Percentiles rank a stretch among this genome's conserved stretches.
Evolutionary conservation across 2,113 vertebrate species (phyloP).

Genomic region (Piaya cayana): DNA sequence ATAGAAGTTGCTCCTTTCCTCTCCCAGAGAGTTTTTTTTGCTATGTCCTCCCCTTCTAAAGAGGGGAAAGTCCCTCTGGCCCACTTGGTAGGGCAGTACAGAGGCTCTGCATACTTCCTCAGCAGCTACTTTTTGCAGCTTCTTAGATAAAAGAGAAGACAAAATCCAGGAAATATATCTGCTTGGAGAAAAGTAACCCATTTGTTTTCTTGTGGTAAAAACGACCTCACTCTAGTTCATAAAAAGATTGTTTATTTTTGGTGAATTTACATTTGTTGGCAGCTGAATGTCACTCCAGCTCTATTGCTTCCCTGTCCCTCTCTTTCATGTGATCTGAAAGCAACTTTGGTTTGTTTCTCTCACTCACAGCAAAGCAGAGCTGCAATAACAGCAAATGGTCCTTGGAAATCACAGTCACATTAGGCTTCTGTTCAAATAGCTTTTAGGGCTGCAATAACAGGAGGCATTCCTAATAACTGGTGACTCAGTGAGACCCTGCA

Average conservation of each 20-base stretch:
- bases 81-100: background rate
- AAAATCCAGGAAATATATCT: background rate
- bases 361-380: constrained; percentile 73
- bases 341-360: constrained; percentile 72
- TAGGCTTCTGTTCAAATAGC: constrained; percentile 85
- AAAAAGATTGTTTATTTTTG: constrained; percentile 58
- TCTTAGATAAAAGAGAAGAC: background rate
- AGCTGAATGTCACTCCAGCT: constrained; percentile 52
- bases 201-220: constrained; percentile 35
- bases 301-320: constrained; percentile 21
- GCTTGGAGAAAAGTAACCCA: constrained; percentile 2
- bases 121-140: background rate
- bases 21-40: background rate
- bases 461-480: constrained; percentile 81
- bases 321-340: constrained; percentile 64
- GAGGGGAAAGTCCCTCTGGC: background rate
- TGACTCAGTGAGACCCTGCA: constrained; percentile 80
- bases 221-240: background rate
- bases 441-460: constrained; percentile 79
- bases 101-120: background rate
- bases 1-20: background rate
- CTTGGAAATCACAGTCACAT: constrained; percentile 81
- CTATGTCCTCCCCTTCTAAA: background rate
- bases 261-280: constrained; percentile 53
- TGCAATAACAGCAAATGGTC: constrained; percentile 80